Evolutionary conservation across 2,888 invertebrate genomes (phyloP).

Genomic region (Oconnorella tubifera): DNA sequence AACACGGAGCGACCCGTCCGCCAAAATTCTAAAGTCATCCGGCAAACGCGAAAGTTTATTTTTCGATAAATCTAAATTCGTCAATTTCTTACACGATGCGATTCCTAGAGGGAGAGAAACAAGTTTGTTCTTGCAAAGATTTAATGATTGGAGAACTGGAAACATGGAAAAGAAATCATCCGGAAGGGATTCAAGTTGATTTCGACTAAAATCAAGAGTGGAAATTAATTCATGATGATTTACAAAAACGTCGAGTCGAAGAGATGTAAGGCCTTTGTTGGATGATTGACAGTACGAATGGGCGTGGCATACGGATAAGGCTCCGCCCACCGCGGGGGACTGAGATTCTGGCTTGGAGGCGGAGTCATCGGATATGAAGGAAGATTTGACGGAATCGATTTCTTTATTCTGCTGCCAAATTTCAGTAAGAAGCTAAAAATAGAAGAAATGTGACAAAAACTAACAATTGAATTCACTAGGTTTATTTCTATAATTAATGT

Average conservation of each 20-base stretch:
- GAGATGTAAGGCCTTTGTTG: slow-evolving; percentile 8
- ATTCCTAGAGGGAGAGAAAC: slow-evolving; percentile 22
- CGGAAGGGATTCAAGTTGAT: slow-evolving; percentile 34
- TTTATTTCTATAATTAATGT: too few species aligned
- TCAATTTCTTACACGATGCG: slow-evolving; percentile 10
- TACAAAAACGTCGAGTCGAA: slow-evolving; percentile 35
- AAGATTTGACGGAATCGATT: slow-evolving; percentile 17
- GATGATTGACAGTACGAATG: slow-evolving; percentile 12
- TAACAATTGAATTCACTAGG: too few species aligned
- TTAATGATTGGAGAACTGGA: slow-evolving; percentile 17
- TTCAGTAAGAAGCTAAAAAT: background rate
- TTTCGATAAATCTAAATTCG: slow-evolving; percentile 31
- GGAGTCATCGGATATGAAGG: background rate
- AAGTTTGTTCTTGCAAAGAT: slow-evolving; percentile 31
- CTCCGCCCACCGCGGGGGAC: background rate
- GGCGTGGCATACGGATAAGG: slow-evolving; percentile 3
- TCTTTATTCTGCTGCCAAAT: slow-evolving; percentile 28
- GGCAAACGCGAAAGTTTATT: slow-evolving; percentile 38
- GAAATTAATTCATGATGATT: slow-evolving; percentile 34
- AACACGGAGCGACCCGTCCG: slow-evolving; percentile 29
- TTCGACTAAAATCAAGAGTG: slow-evolving; percentile 39
- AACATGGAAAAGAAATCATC: slow-evolving; percentile 23
- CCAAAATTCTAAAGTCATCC: slow-evolving; percentile 28
- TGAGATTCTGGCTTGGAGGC: background rate
- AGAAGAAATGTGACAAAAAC: background rate